A percentile compares a stretch with the other conserved stretches of the same genome.
phyloP scores from a whole-genome alignment of 2,797 vertebrate genomes.

The Clarias pachynema region DNA sequence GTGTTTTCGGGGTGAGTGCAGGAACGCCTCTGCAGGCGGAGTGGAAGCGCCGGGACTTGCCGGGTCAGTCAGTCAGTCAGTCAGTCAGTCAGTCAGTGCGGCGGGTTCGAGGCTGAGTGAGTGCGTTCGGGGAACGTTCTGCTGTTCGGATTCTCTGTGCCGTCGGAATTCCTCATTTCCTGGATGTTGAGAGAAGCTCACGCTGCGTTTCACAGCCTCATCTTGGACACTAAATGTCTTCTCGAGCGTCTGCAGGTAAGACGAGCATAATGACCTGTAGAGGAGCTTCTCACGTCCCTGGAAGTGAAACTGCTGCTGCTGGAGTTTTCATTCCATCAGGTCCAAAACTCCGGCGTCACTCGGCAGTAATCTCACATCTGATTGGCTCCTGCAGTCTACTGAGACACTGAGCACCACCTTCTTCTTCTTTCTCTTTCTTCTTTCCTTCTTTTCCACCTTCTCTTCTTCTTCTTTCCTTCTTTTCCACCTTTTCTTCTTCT shows the following conservation, averaged over 20 bases:
- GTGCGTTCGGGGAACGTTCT: no score
- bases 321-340: no score
- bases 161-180: neutral
- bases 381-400: neutral
- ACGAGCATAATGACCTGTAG: neutral
- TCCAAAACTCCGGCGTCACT: neutral
- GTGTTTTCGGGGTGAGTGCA: neutral
- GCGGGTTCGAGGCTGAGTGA: neutral
- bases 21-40: neutral
- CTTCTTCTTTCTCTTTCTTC: neutral
- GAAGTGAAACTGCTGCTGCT: no score
- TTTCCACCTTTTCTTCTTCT: no score
- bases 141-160: neutral
- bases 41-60: conserved; percentile 1
- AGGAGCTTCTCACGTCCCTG: no score
- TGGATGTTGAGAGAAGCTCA: neutral
- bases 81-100: neutral
- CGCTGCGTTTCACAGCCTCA: no score
- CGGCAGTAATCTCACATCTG: neutral
- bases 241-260: neutral
- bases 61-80: neutral
- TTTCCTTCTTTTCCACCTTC: no score
- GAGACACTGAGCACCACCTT: neutral
- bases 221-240: neutral
- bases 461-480: neutral